A percentile compares a stretch with the other conserved stretches of the same genome.
Evolutionary conservation across 2,113 vertebrate species (phyloP).

Genomic region (Sylvilagus bachmani): DNA sequence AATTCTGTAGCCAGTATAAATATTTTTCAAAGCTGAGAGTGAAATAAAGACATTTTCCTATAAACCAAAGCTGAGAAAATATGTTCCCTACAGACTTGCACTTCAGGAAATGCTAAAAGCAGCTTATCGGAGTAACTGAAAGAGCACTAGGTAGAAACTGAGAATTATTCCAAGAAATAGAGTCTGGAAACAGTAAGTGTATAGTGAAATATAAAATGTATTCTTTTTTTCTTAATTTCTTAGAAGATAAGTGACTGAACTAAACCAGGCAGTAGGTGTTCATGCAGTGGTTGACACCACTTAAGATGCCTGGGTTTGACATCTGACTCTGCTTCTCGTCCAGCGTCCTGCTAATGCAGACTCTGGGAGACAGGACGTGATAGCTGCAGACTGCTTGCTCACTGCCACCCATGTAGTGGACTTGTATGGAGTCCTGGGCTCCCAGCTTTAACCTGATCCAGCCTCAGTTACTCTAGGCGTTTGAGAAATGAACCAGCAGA

Average conservation of each 20-base stretch:
- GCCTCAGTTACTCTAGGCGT: too few species aligned
- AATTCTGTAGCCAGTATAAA: background rate
- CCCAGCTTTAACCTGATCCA: too few species aligned
- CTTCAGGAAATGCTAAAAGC: background rate
- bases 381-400: too few species aligned
- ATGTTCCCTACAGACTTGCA: background rate
- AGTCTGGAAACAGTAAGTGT: background rate
- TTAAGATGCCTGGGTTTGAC: too few species aligned
- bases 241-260: background rate
- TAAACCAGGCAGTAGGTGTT: too few species aligned
- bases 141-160: background rate
- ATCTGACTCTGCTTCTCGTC: too few species aligned
- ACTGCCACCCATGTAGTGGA: too few species aligned
- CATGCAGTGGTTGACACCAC: too few species aligned
- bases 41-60: background rate
- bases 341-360: too few species aligned
- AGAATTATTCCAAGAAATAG: background rate
- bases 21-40: background rate
- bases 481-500: too few species aligned
- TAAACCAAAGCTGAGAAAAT: background rate
- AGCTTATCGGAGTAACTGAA: background rate
- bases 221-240: background rate
- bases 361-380: too few species aligned
- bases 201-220: background rate
- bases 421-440: too few species aligned